Evolutionary conservation across 1,140 invertebrate species (phyloP).

Genomic region (Euglossa dilemma): DNA sequence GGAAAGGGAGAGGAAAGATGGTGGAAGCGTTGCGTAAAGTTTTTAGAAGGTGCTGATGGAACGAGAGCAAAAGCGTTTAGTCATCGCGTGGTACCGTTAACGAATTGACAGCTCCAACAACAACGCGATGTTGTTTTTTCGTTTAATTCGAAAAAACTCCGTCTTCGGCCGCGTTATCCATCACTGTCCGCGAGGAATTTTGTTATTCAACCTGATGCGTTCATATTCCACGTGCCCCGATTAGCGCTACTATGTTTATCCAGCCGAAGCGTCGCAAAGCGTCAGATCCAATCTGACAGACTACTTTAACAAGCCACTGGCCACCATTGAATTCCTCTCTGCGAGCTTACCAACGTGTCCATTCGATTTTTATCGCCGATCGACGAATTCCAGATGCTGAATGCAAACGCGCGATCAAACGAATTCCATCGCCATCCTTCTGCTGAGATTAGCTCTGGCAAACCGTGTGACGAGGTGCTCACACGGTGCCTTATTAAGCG

Average conservation of each 20-base stretch:
- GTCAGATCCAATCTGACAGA: slow-evolving; percentile 18
- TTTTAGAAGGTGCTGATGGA: background rate
- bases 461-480: background rate
- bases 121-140: slow-evolving; percentile 5
- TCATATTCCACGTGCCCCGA: slow-evolving; percentile 16
- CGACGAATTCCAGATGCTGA: slow-evolving; percentile 1
- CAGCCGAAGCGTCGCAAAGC: slow-evolving; percentile 5
- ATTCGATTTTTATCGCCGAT: slow-evolving; percentile 1
- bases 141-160: slow-evolving; percentile 7
- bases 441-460: background rate
- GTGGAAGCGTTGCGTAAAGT: background rate
- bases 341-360: background rate
- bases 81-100: slow-evolving; percentile 1
- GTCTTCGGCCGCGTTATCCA: slow-evolving; percentile 9
- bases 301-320: slow-evolving; percentile 12
- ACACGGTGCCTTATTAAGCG: too few species aligned
- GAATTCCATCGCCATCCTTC: background rate
- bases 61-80: background rate
- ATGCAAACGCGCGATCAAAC: background rate
- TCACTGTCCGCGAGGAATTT: slow-evolving; percentile 37
- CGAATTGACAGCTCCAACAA: slow-evolving; percentile 5
- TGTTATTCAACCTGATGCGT: slow-evolving; percentile 23
- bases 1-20: background rate
- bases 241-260: slow-evolving; percentile 28
- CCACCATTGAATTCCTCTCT: background rate